Conservation (phyloP, 2,888 invertebrate species). For the Schrankia costaestrigalis region DNA sequence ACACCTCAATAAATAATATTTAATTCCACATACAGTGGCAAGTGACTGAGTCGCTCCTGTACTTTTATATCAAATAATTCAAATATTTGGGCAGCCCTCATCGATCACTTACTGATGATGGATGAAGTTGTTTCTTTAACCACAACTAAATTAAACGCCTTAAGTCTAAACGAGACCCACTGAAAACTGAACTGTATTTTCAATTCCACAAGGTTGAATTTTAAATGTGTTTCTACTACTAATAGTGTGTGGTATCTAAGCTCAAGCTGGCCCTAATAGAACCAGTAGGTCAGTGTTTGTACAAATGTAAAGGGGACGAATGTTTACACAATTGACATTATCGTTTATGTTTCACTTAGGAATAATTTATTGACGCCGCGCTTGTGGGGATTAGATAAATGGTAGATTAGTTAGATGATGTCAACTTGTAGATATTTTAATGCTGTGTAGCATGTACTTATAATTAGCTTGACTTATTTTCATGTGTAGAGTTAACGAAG, state of each 20-base stretch:
- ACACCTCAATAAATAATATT: slow-evolving; percentile 25
- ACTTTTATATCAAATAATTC: slow-evolving; percentile 67
- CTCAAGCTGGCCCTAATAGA: slow-evolving; percentile 51
- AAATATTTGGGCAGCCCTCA: slow-evolving; percentile 75
- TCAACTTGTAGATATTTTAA: slow-evolving; percentile 5
- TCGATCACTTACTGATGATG: slow-evolving; percentile 76
- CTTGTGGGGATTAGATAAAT: slow-evolving; percentile 38
- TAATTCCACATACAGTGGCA: slow-evolving; percentile 41
- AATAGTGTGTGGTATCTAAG: slow-evolving; percentile 33
- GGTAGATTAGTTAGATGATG: slow-evolving; percentile 24
- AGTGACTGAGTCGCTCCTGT: slow-evolving; percentile 39
- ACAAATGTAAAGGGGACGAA: slow-evolving; percentile 58
- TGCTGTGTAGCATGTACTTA: slow-evolving; percentile 1
- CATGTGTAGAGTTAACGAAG: background rate
- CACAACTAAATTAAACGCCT: slow-evolving; percentile 19
- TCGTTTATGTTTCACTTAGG: slow-evolving; percentile 73
- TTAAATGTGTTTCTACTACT: slow-evolving; percentile 1
- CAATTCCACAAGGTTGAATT: slow-evolving; percentile 7
- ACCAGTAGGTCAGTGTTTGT: slow-evolving; percentile 64
- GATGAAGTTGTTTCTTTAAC: slow-evolving; percentile 56
- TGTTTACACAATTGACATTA: slow-evolving; percentile 70
- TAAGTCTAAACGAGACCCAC: slow-evolving; percentile 14
- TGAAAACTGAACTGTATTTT: slow-evolving; percentile 8
- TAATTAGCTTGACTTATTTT: slow-evolving; percentile 1
- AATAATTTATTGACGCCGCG: slow-evolving; percentile 65